Evolutionary conservation across 2,888 invertebrate genomes (phyloP), one percentile per base, ranked within the genome.

Genomic region (Macaria notata): DNA sequence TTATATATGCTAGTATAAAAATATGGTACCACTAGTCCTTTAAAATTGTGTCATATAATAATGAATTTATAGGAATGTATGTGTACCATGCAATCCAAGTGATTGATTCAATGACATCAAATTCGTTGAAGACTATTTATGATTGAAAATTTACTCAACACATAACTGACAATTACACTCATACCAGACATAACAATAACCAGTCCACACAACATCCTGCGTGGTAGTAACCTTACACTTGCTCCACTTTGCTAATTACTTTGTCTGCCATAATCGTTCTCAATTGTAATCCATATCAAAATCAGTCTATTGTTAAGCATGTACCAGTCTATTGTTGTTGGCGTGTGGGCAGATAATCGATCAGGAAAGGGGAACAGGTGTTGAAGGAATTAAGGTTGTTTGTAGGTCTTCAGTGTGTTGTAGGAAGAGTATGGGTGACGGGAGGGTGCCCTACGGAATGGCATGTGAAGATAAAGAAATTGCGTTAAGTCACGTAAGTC

Each of bases 221-320:
- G 56, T 57, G 62, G 57, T 68, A 42, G 59, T 68, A 61, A 68
- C 66, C 68, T 68, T 65, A 65, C 57, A 62, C 66, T 66, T 68
- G 68, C 48, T 59, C 56, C 19, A 49, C 45, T 54, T 61, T 41
- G 43, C 39, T 55, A 55, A 53, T 61, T 33, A 47, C 48, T 59
- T 59, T 59, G 61, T 62, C 59, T 54, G 42, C 50, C 33, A 36
- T 60, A 55, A 65, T 65, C 54, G 49, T 39, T 36, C 36, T 46
- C 53, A 53, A 56, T 59, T 59, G 53, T 50, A 19, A 39, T 38
- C 29, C 5, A 31, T 51, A 50, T 52, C 51, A 56, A 56, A 51
- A 56, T 36, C 29, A 29, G 33, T 43, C 19, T 19, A 19, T 19
- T 19, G 19, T 19, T 19, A 19, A 19, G 1, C 19, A 19, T 19